phyloP scores from a whole-genome alignment of 2,113 vertebrate species.

The Eubucco bourcierii region DNA sequence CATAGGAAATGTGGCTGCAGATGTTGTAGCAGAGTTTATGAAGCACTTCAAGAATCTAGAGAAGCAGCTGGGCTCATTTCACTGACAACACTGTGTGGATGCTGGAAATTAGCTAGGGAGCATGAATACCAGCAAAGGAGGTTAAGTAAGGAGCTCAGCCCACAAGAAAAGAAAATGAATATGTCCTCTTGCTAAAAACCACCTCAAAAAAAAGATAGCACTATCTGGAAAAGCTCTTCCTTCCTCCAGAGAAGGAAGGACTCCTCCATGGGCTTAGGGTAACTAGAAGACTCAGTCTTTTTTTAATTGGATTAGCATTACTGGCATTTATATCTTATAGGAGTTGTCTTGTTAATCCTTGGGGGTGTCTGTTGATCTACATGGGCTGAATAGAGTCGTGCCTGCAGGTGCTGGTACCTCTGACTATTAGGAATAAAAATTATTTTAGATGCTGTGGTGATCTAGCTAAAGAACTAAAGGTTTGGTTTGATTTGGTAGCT shows the following conservation, averaged over 20 bases:
- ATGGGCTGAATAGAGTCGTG: neutral
- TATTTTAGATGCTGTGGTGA: conserved; percentile 1
- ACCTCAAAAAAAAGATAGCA: neutral
- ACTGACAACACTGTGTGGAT: neutral
- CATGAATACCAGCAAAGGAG: neutral
- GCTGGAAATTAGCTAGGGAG: neutral
- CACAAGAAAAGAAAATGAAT: neutral
- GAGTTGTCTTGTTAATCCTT: neutral
- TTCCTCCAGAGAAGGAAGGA: neutral
- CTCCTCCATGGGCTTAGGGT: neutral
- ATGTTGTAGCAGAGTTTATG: conserved; percentile 32
- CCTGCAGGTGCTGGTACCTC: neutral
- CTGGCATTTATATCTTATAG: neutral
- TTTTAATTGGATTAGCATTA: neutral
- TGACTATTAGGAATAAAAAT: neutral
- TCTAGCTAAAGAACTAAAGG: neutral
- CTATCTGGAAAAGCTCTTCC: neutral
- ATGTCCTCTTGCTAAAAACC: neutral
- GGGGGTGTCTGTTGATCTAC: neutral
- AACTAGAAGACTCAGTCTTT: neutral
- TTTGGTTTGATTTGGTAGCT: neutral
- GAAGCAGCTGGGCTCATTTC: conserved; percentile 29
- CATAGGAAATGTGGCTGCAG: neutral
- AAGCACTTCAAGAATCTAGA: conserved; percentile 10
- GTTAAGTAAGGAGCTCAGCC: neutral